Conservation (phyloP, 2,113 vertebrate genomes). For the Sitta europaea region DNA sequence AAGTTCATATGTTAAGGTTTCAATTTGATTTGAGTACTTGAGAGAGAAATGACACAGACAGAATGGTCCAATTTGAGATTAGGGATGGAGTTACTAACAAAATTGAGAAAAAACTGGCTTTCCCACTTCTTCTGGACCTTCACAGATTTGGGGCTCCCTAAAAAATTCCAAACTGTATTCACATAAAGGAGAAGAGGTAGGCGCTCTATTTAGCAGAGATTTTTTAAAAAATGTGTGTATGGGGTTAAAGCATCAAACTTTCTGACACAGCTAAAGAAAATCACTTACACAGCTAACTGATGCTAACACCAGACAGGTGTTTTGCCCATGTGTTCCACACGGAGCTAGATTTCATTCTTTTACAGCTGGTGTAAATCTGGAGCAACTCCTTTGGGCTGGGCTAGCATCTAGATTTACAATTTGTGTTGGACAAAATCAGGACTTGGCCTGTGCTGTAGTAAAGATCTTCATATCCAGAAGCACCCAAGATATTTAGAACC, state of each 20-base stretch:
- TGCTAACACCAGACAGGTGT: neutral
- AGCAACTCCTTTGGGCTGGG: neutral
- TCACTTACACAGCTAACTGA: neutral
- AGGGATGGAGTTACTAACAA: neutral
- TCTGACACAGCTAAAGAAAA: neutral
- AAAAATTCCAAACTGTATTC: neutral
- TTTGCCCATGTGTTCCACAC: neutral
- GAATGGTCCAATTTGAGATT: neutral
- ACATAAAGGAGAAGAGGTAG: neutral
- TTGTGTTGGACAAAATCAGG: neutral
- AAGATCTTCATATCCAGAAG: neutral
- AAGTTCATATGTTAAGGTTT: neutral
- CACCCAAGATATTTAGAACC: neutral
- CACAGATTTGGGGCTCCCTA: fast-evolving
- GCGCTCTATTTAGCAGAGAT: neutral
- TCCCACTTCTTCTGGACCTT: neutral
- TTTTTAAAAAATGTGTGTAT: neutral
- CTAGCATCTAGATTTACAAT: neutral
- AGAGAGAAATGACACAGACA: neutral
- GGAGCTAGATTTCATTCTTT: neutral
- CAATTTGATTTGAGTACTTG: neutral
- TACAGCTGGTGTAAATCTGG: neutral
- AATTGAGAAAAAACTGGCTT: neutral
- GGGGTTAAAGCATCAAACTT: neutral
- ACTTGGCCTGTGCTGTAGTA: neutral